Conservation (phyloP, 2,797 vertebrate genomes). For the Xyrichtys novacula region DNA sequence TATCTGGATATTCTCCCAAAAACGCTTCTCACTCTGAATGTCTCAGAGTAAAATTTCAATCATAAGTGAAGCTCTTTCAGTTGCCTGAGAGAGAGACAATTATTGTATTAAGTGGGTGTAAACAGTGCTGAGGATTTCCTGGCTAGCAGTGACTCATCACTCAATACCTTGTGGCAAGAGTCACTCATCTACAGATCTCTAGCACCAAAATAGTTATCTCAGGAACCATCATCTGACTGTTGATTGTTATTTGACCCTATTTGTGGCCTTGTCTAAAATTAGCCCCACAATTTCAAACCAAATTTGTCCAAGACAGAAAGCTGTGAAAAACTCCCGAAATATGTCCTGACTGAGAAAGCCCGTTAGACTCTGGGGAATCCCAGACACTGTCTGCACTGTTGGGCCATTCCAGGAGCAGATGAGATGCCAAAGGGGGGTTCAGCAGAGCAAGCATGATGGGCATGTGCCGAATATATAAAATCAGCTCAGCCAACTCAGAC, state of each 20-base stretch:
- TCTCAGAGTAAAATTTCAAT: constrained; percentile 34
- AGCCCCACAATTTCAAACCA: not conserved
- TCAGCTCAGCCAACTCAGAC: constrained; percentile 31
- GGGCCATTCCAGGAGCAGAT: constrained; percentile 51
- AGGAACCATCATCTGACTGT: constrained; percentile 12
- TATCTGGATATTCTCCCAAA: constrained; percentile 1
- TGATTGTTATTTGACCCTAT: not conserved
- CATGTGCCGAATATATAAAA: constrained; percentile 63
- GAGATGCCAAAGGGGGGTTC: constrained; percentile 35
- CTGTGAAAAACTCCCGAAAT: constrained; percentile 24
- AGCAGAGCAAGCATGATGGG: constrained; percentile 25
- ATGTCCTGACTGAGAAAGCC: constrained; percentile 18
- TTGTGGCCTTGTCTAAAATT: constrained; percentile 16
- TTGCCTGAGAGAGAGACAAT: constrained; percentile 15
- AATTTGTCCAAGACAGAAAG: constrained; percentile 19
- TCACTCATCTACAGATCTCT: not conserved
- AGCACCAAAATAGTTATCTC: not conserved
- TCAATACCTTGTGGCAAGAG: constrained; percentile 2
- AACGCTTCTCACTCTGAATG: not conserved
- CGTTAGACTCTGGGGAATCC: constrained; percentile 42
- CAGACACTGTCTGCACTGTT: constrained; percentile 13
- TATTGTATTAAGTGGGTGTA: constrained; percentile 15
- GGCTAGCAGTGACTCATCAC: constrained; percentile 4
- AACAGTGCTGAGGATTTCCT: constrained; percentile 7
- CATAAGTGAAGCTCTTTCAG: constrained; percentile 9